Percentiles rank a stretch among this genome's conserved stretches.
phyloP scores from a whole-genome alignment of 2,797 vertebrate species.

The Pantherophis vulpinus region DNA sequence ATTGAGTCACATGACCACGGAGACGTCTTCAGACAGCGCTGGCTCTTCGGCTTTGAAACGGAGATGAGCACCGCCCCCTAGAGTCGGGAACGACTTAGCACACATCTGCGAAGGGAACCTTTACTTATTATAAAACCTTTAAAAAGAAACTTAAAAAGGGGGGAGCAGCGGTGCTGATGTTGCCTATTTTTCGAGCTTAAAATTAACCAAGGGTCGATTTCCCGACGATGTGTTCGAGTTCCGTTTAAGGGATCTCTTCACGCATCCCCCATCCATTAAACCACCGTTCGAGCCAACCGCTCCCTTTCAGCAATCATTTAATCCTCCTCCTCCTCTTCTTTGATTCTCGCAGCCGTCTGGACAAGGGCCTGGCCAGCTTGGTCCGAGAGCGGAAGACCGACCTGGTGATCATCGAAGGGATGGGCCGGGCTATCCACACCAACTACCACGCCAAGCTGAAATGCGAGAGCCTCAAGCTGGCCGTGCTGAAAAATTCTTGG shows the following conservation, averaged over 20 bases:
- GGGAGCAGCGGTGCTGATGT: fast-evolving
- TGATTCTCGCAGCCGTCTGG: constrained; percentile 81
- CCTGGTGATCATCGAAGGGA: constrained; percentile 96
- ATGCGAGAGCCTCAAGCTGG: constrained; percentile 97
- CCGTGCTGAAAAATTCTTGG: constrained; percentile 97
- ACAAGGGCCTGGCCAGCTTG: constrained; percentile 87
- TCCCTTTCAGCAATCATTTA: neutral
- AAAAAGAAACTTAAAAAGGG: neutral
- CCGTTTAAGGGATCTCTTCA: too few relatives aligned
- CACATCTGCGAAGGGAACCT: too few relatives aligned
- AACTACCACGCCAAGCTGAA: constrained; percentile 89
- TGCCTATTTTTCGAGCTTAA: neutral
- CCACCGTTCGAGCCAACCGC: neutral
- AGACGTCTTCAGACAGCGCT: too few relatives aligned
- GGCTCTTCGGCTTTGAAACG: too few relatives aligned
- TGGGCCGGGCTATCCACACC: constrained; percentile 97
- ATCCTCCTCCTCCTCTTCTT: neutral
- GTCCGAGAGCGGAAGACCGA: constrained; percentile 87
- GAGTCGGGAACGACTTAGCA: too few relatives aligned
- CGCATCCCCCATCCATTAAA: too few relatives aligned
- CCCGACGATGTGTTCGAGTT: too few relatives aligned
- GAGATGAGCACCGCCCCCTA: too few relatives aligned
- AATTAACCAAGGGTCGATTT: too few relatives aligned
- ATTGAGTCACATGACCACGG: too few relatives aligned
- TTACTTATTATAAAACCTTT: neutral